phyloP scores from a whole-genome alignment of 2,797 vertebrate species.

The Hylomyscus alleni region DNA sequence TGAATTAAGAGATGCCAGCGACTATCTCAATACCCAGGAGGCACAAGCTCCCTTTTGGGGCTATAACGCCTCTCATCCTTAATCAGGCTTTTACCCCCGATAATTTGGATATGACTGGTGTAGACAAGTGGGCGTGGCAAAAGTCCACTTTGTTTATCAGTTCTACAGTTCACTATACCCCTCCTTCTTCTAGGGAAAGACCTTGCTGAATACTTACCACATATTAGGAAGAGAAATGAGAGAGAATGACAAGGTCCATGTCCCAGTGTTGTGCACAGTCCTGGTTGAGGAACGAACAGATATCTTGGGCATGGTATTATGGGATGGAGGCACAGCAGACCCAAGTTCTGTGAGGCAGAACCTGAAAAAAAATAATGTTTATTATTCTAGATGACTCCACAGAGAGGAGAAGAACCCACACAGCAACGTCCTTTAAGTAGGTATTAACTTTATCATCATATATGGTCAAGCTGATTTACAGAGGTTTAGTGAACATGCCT shows the following conservation, averaged over 20 bases:
- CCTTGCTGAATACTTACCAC: background rate
- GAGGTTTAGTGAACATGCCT: background rate
- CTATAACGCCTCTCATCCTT: too few species aligned
- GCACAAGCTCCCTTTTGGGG: too few species aligned
- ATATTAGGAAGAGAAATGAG: background rate
- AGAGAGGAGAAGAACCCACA: background rate
- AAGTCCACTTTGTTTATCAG: conserved; percentile 6
- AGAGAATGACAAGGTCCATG: conserved; percentile 1
- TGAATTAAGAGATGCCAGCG: too few species aligned
- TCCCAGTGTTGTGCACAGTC: background rate
- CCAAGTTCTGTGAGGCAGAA: background rate
- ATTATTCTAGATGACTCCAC: background rate
- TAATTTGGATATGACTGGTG: too few species aligned
- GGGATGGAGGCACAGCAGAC: background rate
- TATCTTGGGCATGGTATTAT: background rate
- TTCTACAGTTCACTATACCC: background rate
- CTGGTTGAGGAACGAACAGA: background rate
- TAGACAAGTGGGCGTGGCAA: too few species aligned
- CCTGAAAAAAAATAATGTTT: conserved; percentile 3
- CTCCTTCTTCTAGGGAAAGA: conserved; percentile 23
- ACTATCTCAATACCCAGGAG: too few species aligned
- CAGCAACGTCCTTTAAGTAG: background rate
- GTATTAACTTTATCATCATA: background rate
- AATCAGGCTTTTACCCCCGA: too few species aligned
- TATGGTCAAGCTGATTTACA: background rate